A percentile compares a stretch with the other conserved stretches of the same genome.
Conservation (phyloP, 1,140 invertebrate species). For the Cyclina sinensis region DNA sequence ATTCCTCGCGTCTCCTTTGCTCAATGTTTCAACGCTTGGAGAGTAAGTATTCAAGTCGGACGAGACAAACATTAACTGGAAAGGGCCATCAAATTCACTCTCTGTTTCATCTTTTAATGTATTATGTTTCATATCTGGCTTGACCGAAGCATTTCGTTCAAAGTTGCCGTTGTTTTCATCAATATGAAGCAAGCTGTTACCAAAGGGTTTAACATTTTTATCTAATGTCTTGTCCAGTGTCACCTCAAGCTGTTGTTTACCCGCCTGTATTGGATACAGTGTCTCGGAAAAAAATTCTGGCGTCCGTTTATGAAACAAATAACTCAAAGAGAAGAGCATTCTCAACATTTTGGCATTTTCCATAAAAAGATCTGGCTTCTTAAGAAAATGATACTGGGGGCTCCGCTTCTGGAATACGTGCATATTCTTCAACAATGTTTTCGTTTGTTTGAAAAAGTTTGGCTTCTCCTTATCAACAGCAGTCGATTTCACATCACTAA, state of each 20-base stretch:
- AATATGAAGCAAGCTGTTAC: not conserved
- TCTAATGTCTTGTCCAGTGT: not conserved
- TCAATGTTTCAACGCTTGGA: not conserved
- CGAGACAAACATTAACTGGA: not conserved
- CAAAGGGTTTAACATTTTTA: not conserved
- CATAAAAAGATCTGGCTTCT: not conserved
- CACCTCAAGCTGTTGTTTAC: slow-evolving; percentile 18
- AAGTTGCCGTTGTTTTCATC: not conserved
- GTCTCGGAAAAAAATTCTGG: slow-evolving; percentile 16
- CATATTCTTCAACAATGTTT: not conserved
- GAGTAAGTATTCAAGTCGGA: not conserved
- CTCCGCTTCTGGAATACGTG: no score
- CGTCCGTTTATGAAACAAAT: not conserved
- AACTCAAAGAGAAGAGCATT: not conserved
- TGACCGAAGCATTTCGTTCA: not conserved
- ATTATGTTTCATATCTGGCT: not conserved
- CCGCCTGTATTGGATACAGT: slow-evolving; percentile 4
- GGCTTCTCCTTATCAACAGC: no score
- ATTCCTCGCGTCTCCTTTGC: not conserved
- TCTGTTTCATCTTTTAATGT: not conserved
- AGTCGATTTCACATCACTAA: not conserved
- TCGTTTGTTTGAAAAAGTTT: not conserved
- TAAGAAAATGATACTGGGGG: not conserved
- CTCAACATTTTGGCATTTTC: not conserved
- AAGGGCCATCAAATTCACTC: not conserved